Base-by-base conservation (phyloP, 2,113 vertebrate species). In the Zosterops lateralis region DNA sequence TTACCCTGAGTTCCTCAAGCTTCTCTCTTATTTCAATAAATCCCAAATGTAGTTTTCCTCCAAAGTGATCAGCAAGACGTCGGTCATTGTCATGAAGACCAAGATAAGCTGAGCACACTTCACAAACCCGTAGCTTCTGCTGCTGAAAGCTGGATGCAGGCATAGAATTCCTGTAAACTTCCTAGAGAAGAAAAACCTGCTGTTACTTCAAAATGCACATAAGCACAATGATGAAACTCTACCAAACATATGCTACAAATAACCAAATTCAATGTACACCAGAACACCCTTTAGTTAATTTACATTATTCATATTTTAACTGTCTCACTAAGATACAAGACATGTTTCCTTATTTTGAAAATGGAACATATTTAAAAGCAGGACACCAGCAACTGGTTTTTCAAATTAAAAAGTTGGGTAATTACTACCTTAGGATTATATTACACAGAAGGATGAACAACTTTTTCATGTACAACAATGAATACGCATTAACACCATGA, bases 11-110 rank as follows among this genome's bases (percentile, higher is more conserved):
- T 96, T 99, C 99, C 84, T 99, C 99, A 61, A 99, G 98, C 90
- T 99, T 99, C 97, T 99, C 99, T 51, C 99, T 98, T 96, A 99
- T 99, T 98, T 99, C 99, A 96, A 99, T 99, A 96, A 99, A 99
- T 93, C 99, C 99, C 87, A 99, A 97, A 94, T 99, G 99, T 53
- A 99, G 97, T 96, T 99, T 99, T 83, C 99, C 99, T 47, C 99
- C 99, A 87, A 99, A 99, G 96, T 99, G 99, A 97, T 99, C 99
- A 57, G 99, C 99, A 82, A 99, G 98, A 71, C 99, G 98, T 10
- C 99, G 98, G 90, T 99, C 99, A 48, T 99, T 99, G 97, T 99
- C 99, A 87, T 99, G 99, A 88, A 99, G 99, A 91, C 99, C 99
- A 96, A 99, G 97, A 87, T 99, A 99, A 64, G 99, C 99, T 0